Percentiles rank a stretch among this genome's conserved stretches.
Conservation (phyloP, 2,888 invertebrate genomes). For the Cyrtodaria siliqua region DNA sequence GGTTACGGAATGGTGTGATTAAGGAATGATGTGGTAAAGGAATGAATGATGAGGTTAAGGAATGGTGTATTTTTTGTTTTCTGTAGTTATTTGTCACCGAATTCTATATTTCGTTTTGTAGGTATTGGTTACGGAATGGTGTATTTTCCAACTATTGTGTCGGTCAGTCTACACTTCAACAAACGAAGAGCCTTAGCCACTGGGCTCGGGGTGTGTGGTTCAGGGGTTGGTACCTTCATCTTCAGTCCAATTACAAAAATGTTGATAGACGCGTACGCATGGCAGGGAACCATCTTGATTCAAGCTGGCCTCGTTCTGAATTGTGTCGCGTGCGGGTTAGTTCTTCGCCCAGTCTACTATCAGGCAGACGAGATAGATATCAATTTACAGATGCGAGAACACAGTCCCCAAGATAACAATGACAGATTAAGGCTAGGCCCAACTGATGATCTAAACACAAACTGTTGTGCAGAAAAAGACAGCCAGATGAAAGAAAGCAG, state of each 20-base stretch:
- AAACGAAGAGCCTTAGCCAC: conserved; percentile 46
- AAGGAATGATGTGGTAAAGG: too few species aligned
- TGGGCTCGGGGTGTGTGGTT: conserved; percentile 52
- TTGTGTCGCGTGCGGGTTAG: conserved; percentile 44
- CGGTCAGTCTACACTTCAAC: conserved; percentile 45
- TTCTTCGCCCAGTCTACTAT: conserved; percentile 37
- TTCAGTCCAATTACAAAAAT: conserved; percentile 38
- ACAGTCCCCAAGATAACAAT: background rate
- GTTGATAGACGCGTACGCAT: conserved; percentile 38
- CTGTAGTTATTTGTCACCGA: too few species aligned
- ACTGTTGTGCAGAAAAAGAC: background rate
- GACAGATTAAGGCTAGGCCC: background rate
- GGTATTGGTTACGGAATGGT: conserved; percentile 56
- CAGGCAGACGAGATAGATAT: background rate
- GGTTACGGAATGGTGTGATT: too few species aligned
- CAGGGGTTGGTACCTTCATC: conserved; percentile 49
- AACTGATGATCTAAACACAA: background rate
- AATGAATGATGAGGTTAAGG: too few species aligned
- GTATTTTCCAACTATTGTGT: conserved; percentile 47
- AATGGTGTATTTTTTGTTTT: too few species aligned
- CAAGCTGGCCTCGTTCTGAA: conserved; percentile 46
- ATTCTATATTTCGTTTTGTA: conserved; percentile 13
- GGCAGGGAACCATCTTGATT: conserved; percentile 48
- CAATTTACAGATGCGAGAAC: background rate
- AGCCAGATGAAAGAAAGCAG: too few species aligned